Conservation (phyloP, 2,797 vertebrate species). For the Cossypha niveicapilla region DNA sequence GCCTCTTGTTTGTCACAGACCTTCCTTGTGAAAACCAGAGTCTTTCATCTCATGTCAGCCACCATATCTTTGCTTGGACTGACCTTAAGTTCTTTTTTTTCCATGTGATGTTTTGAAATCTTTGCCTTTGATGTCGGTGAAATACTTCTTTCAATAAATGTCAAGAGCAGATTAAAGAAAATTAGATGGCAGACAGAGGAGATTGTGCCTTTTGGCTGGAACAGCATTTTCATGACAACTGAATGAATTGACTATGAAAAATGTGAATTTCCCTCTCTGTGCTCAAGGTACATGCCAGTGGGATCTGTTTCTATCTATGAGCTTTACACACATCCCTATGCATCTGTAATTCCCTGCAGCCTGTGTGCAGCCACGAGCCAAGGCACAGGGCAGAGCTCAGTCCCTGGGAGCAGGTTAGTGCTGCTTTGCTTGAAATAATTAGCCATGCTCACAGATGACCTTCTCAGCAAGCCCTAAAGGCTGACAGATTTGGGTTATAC, state of each 20-base stretch:
- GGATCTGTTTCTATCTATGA: conserved; percentile 8
- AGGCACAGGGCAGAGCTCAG: not conserved
- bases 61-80: not conserved
- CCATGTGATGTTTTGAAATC: conserved; percentile 28
- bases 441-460: conserved; percentile 29
- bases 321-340: not conserved
- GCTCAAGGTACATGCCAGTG: not conserved
- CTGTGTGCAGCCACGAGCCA: not conserved
- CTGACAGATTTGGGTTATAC: conserved; percentile 27
- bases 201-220: conserved; percentile 25
- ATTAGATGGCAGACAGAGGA: conserved; percentile 9
- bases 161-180: conserved; percentile 54
- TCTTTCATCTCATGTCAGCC: conserved; percentile 18
- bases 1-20: not conserved
- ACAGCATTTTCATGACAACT: not conserved
- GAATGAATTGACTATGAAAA: conserved; percentile 2
- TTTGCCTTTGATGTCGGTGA: conserved; percentile 26
- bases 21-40: not conserved
- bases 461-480: conserved; percentile 41
- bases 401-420: not conserved
- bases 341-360: not conserved
- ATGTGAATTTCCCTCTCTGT: not conserved
- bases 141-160: conserved; percentile 48
- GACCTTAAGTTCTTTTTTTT: conserved; percentile 4
- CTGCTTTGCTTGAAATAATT: conserved; percentile 56